Base-by-base conservation (phyloP, 2,888 invertebrate species). In the Zygothrica quintamaculata region DNA sequence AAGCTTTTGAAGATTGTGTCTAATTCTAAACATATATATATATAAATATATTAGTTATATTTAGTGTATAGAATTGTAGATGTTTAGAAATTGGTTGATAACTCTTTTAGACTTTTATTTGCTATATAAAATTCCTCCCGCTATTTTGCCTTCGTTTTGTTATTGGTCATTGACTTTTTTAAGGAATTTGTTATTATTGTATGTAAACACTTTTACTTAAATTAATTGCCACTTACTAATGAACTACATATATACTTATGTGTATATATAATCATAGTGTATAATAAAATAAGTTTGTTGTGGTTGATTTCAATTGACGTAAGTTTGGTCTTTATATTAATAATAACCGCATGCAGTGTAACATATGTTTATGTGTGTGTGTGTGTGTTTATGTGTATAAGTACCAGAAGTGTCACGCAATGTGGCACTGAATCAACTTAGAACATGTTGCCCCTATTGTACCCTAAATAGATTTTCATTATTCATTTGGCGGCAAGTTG, bases 401-500 rank as follows among this genome's bases (percentile, higher is more conserved):
- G 16, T 12, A n/a, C 22, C 31, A 22, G 31, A 34, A 29, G 48
- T 26, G 22, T 36, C 78, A 74, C 59, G 78, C 74, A 74, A 70
- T 65, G 47, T 31, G 36, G 12, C 26, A 43, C 9, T 11, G 15
- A 44, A 25, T 26, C 58, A 39, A 46, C 50, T 53, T 53, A n/a
- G 43, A 62, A 78, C 85, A 78, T 78, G 82, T 81, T 77, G 61
- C 26, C 33, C 9, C 47, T 22, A 22, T 2, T 22, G 18, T 22
- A 2, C 18, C 18, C 5, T 3, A 22, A 22, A 22, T 22, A 22
- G 18, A 22, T 2, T 22, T 40, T 46, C 40, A 42, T 36, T 26
- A 25, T n/a, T n/a, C 29, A 34, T 82, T 81, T 84, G 82, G 77
- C 85, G 77, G 74, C 53, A 68, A 68, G 39, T 53, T 47, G 65